A percentile compares a stretch with the other conserved stretches of the same genome.
Evolutionary conservation across 2,888 invertebrate genomes (phyloP).

Genomic region (Sialis lutaria): DNA sequence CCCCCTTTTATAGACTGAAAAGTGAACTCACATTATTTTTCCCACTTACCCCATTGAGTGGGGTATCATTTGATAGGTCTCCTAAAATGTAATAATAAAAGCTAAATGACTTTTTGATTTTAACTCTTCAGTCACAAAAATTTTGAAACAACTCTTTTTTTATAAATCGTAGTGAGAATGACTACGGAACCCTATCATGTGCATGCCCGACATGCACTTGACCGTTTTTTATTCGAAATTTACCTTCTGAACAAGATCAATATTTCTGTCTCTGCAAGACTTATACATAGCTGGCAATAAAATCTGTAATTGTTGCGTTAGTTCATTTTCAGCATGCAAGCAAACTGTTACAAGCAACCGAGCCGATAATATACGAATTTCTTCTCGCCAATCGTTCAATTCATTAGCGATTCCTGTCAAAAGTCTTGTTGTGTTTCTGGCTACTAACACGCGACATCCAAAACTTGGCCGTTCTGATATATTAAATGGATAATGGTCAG

Average conservation of each 20-base stretch:
- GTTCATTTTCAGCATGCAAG: constrained; percentile 54
- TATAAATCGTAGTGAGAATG: too few species aligned
- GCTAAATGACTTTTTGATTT: too few species aligned
- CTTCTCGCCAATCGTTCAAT: constrained; percentile 58
- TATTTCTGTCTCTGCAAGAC: constrained; percentile 42
- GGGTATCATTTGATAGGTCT: too few species aligned
- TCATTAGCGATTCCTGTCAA: constrained; percentile 53
- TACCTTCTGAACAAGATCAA: constrained; percentile 41
- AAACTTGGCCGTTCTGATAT: constrained; percentile 63
- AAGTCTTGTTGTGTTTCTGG: constrained; percentile 56
- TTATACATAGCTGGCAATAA: constrained; percentile 38
- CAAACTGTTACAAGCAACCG: constrained; percentile 55
- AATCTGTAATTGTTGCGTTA: constrained; percentile 48
- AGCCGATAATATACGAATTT: constrained; percentile 49
- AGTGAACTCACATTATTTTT: too few species aligned
- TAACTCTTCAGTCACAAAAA: too few species aligned
- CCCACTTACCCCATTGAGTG: too few species aligned
- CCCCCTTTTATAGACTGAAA: too few species aligned
- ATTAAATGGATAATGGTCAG: constrained; percentile 51
- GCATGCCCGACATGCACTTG: too few species aligned
- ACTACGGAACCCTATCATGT: too few species aligned
- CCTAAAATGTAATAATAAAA: too few species aligned
- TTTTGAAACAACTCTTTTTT: too few species aligned
- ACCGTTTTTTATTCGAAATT: too few species aligned
- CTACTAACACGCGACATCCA: constrained; percentile 67